These are phyloP conservation scores for Catostylus mosaicus DNA, from an alignment of 30 jellyfish, hydroid and myxozoan species.

Conservation along the genomic window DNA sequence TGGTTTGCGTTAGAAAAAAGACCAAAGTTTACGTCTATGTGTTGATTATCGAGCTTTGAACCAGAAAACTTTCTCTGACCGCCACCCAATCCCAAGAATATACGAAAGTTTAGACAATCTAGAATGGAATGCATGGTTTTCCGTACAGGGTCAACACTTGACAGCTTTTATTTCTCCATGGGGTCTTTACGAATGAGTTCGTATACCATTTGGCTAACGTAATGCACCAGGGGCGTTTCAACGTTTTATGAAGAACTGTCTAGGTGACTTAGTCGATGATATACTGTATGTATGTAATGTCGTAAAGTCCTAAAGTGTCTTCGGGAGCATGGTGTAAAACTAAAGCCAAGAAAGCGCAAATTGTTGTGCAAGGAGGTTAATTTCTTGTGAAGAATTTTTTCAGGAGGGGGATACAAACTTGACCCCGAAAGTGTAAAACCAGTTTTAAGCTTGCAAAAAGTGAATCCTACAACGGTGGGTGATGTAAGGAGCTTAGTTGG, in stretches of 20 bases:
- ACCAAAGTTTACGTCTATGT: slow-evolving; percentile 40
- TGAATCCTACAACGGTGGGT: slow-evolving; percentile 26
- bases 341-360: slow-evolving; percentile 46
- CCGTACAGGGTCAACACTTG: slow-evolving; percentile 26
- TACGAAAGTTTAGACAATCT: slow-evolving; percentile 17
- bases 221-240: slow-evolving; percentile 79
- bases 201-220: slow-evolving; percentile 56
- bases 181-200: slow-evolving; percentile 66
- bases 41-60: slow-evolving; percentile 42
- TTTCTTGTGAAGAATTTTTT: too few species aligned
- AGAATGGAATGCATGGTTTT: slow-evolving; percentile 55
- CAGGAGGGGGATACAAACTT: too few species aligned
- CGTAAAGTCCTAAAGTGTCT: too few species aligned
- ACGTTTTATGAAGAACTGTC: slow-evolving; percentile 55
- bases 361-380: slow-evolving; percentile 32
- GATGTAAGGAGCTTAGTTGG: slow-evolving; percentile 38
- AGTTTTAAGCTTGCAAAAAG: slow-evolving; percentile 2
- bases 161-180: slow-evolving; percentile 70
- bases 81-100: slow-evolving; percentile 45
- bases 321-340: slow-evolving; percentile 43
- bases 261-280: too few species aligned
- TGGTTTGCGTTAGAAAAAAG: slow-evolving; percentile 46
- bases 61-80: slow-evolving; percentile 44
- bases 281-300: too few species aligned
- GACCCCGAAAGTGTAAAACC: slow-evolving; percentile 1